Evolutionary conservation across 2,888 invertebrate species (phyloP).

Genomic region (Spilarctia lutea): DNA sequence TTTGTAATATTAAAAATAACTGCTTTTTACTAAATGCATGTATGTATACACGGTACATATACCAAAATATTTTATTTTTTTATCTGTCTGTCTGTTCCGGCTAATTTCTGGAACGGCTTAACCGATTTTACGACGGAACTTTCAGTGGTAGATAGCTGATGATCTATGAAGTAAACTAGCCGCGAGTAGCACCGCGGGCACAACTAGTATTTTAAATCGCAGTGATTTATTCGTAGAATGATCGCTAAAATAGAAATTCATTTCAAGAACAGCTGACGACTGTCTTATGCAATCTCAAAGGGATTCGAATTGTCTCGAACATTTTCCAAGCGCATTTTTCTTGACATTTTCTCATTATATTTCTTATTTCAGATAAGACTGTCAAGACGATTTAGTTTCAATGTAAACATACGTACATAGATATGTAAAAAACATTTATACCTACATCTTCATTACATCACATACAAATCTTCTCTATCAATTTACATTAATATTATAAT

Average conservation of each 20-base stretch:
- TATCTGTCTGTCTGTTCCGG: too few species aligned
- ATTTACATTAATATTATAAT: background rate
- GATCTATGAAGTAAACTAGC: too few species aligned
- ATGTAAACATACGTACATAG: background rate
- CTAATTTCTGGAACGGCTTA: too few species aligned
- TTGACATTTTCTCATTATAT: background rate
- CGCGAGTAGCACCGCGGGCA: too few species aligned
- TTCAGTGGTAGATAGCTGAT: too few species aligned
- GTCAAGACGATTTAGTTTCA: background rate
- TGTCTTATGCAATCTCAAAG: slow-evolving; percentile 2
- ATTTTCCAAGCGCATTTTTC: background rate
- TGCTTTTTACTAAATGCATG: too few species aligned
- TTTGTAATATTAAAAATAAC: too few species aligned
- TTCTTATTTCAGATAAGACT: background rate
- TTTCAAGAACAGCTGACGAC: background rate
- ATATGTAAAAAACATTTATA: background rate
- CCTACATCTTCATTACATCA: background rate
- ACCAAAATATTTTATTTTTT: too few species aligned
- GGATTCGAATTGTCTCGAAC: background rate
- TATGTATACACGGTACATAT: too few species aligned
- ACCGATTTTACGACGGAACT: too few species aligned
- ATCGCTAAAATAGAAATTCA: background rate
- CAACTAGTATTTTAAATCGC: too few species aligned
- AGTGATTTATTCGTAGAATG: background rate
- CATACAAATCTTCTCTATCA: background rate